Base-by-base conservation (phyloP, 2,888 invertebrate species). In the Melieria crassipennis region DNA sequence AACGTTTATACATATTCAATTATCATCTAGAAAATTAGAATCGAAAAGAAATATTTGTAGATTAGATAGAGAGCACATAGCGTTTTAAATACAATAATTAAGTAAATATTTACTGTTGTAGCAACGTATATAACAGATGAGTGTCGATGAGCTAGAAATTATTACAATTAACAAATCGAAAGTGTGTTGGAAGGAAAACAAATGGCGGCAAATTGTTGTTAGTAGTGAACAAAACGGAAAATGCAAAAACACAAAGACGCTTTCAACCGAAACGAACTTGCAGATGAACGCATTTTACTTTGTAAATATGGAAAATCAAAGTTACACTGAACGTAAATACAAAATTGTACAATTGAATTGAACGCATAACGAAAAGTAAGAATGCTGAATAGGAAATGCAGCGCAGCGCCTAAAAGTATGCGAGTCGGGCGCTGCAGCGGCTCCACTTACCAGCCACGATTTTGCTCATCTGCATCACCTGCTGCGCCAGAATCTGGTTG, bases 401-500 rank as follows among this genome's bases (percentile, higher is more conserved):
- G 30, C 30, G 30, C 30, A 55, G n/a, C 5, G 5, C 6, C 9
- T 43, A 52, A 43, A 65, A 52, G 4, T 55, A 55, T 11, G n/a
- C 16, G 16, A 56, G 16, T 2, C 16, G 7, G n/a, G 30, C 9
- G 6, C 11, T 57, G 46, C 4, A 6, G 30, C 30, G 30, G 4
- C 9, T 5, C 10, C 60, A 88, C 91, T 89, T 90, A 97, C 97
- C 97, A 88, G 97, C 97, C 80, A 96, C 96, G 85, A 95, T 94
- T 90, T 96, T 95, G 89, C 96, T 96, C 90, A 95, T 95, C 88
- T 95, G 94, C 90, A 96, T 97, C 80, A 97, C 97, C 89, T 95
- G 94, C 86, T 94, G 93, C 74, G 97, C 97, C 80, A 97, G 89
- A 80, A 96, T 93, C 88, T 97, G 96, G 89, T 95, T 95, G 81